Base-by-base conservation (phyloP, 2,888 invertebrate species). In the Drosophila ezoana region DNA sequence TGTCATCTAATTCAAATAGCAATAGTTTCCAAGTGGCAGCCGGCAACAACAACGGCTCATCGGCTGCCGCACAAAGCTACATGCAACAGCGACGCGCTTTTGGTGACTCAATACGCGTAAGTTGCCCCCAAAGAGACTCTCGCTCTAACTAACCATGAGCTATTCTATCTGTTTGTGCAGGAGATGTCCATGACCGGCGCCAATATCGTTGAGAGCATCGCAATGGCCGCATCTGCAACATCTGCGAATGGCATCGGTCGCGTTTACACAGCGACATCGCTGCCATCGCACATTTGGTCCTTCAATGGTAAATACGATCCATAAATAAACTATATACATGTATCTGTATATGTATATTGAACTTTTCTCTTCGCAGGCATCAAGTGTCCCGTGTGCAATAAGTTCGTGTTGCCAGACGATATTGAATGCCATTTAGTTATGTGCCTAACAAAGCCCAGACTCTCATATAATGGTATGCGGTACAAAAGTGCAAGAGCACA, bases 401-500 rank as follows among this genome's bases (percentile, higher is more conserved):
- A 98, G 94, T 97, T 97, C 93, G 97, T 99, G 91, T 94, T 98
- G 93, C 98, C 98, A 86, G 99, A 99, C 94, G 99, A 99, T 94
- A 97, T 99, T 92, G 99, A 99, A 94, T 98, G 98, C 94, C 99
- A 99, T 93, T 95, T 99, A 93, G 98, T 99, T 91, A 98, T 99
- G 97, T 99, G 99, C 95, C 96, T 99, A 94, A 99, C 99, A 90
- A 98, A 99, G 95, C 99, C 99, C 89, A 95, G 98, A 93, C 97
- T 99, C 92, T 98, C 97, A 91, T 99, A 99, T 94, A 99, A 99
- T 94, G 99, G 99, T 99, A 91, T 94, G 86, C n/a, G 18, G 28
- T 28, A 4, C 4, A 49, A 13, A 6, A 32, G 32, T 32, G 16
- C 4, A 18, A 18, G 18, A 1, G 18, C 32, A 48, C 10, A 28